These are phyloP conservation scores for Polypedilum pembai DNA, from an alignment of 1,140 invertebrate species.

Conservation along the genomic window DNA sequence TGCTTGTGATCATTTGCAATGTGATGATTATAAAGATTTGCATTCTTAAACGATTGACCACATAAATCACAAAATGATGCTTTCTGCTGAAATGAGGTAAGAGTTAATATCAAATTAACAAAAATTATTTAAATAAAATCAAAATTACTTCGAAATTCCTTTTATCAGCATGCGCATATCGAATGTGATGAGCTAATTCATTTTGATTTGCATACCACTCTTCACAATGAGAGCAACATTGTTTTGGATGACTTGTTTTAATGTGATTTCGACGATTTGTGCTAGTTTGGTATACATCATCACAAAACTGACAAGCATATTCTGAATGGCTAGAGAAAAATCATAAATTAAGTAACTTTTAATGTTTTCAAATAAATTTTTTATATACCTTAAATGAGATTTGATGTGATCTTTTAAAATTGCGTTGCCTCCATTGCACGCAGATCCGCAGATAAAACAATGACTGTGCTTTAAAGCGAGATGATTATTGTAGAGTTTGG, in stretches of 20 bases:
- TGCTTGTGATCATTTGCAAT: background rate
- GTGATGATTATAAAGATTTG: background rate
- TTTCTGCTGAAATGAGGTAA: background rate
- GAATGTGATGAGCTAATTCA: background rate
- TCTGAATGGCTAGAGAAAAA: background rate
- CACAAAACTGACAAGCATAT: background rate
- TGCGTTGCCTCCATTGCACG: background rate
- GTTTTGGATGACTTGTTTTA: background rate
- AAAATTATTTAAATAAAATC: background rate
- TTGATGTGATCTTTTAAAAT: background rate
- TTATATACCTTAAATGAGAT: background rate
- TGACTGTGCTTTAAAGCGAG: background rate
- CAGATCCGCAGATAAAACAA: background rate
- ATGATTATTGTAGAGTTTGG: conserved; percentile 10
- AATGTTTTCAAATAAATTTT: background rate
- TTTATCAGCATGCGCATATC: background rate
- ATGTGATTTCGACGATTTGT: background rate
- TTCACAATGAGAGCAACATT: background rate
- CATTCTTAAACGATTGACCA: background rate
- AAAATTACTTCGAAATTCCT: background rate
- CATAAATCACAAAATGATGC: background rate
- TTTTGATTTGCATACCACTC: background rate
- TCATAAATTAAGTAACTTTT: background rate
- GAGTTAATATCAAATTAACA: background rate
- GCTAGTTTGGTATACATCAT: background rate